Evolutionary conservation across 2,888 invertebrate genomes (phyloP), one percentile per base, ranked within the genome.

Genomic region (Eumerus sabulonum): DNA sequence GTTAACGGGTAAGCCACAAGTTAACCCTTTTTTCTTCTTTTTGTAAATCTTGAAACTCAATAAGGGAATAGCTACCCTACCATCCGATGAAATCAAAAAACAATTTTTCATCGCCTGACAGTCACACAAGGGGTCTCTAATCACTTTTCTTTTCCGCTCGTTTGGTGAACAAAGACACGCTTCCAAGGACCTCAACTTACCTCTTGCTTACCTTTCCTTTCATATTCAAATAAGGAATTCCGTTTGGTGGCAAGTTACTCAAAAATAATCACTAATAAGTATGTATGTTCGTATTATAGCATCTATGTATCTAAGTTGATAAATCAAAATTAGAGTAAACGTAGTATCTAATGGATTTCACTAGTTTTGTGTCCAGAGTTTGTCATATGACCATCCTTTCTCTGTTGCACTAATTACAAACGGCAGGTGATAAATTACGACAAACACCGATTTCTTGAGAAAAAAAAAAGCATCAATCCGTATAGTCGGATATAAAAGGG

Each of bases 41-140:
- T 79, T 79, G 74, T 70, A 54, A 42, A 74, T 59, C 60, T 68
- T 60, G 68, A 70, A 44, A 60, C 64, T 79, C 63, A 79, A 79
- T 79, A 79, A 59, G 54, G 60, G 68, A 60, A 1, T 3, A 40
- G 3, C 40, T n/a, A 64, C 73, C 60, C 27, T 47, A 19, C 67
- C 67, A 73, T 74, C 70, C 76, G 81, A 81, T 81, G 70, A 70
- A 76, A 81, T 81, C 81, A 79, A 79, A 79, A 74, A 79, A 79
- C 74, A 79, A 81, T 81, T 81, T 81, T 81, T 81, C 81, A 76
- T 71, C 64, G 56, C 76, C 64, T 81, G 81, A 81, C 81, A 81
- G 76, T 51, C 70, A n/a, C 74, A 81, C 76, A 81, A 81, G 71
- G 79, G 79, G 64, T 73, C 48, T 60, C 74, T 64, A 79, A 79